Evolutionary conservation across 2,797 vertebrate genomes (phyloP).

Genomic region (Prunella strophiata): DNA sequence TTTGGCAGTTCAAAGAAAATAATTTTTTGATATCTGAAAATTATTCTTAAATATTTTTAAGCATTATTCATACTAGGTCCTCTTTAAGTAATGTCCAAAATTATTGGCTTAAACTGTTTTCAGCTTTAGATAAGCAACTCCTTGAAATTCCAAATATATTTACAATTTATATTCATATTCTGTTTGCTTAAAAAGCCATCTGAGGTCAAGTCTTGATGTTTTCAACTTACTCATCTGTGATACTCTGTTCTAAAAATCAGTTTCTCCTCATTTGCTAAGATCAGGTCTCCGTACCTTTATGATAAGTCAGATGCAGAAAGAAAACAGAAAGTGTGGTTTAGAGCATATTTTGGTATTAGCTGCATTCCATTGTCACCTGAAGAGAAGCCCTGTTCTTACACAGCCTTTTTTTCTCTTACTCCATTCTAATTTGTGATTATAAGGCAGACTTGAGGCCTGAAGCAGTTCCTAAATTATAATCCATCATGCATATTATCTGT

Average conservation of each 20-base stretch:
- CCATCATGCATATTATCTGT: neutral
- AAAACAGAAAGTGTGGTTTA: neutral
- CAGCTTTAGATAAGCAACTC: neutral
- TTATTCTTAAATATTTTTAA: neutral
- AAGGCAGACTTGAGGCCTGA: neutral
- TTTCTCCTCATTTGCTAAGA: neutral
- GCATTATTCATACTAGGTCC: neutral
- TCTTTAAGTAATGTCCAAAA: neutral
- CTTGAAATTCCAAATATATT: neutral
- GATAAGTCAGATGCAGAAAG: neutral
- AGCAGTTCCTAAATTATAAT: slow-evolving; percentile 11
- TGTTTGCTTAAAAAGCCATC: neutral
- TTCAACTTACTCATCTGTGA: neutral
- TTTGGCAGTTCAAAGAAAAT: neutral
- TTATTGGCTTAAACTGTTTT: neutral
- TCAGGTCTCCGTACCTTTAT: neutral
- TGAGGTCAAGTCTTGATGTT: neutral
- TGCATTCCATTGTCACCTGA: neutral
- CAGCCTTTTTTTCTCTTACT: neutral
- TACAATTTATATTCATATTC: neutral
- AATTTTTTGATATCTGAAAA: neutral
- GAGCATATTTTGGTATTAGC: neutral
- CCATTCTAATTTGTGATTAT: neutral
- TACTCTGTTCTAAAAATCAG: neutral
- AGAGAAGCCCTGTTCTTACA: neutral